Conservation (phyloP, 1,140 invertebrate species). For the Drosophila ercepeae region DNA sequence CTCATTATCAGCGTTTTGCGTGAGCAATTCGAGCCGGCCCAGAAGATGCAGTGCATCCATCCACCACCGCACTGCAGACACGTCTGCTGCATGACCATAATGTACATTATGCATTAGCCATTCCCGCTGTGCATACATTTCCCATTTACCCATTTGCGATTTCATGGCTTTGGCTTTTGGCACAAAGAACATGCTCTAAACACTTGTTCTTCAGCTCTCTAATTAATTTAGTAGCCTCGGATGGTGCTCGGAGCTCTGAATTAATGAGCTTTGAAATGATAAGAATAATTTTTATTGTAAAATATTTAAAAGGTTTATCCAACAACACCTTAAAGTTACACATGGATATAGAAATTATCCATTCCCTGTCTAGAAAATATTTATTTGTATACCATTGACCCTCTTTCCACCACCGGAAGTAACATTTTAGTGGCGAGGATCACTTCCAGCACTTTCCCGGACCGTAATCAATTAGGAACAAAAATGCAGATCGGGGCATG, state of each 20-base stretch:
- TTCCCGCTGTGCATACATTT: constrained; percentile 36
- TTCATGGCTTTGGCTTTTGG: neutral
- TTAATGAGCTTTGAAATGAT: neutral
- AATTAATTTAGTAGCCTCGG: constrained; percentile 16
- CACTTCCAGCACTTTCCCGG: neutral
- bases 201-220: constrained; percentile 36
- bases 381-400: neutral
- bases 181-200: constrained; percentile 39
- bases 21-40: constrained; percentile 43
- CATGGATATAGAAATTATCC: too few species aligned
- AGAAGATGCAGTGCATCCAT: constrained; percentile 31
- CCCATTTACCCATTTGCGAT: neutral
- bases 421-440: constrained; percentile 5
- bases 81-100: constrained; percentile 16
- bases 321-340: neutral
- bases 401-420: neutral
- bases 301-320: neutral
- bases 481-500: constrained; percentile 16
- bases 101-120: constrained; percentile 29
- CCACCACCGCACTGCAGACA: constrained; percentile 14
- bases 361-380: neutral
- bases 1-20: constrained; percentile 74
- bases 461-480: constrained; percentile 7
- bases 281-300: neutral
- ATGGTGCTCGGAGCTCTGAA: neutral